A percentile compares a stretch with the other conserved stretches of the same genome.
Evolutionary conservation across 2,888 invertebrate species (phyloP).

Genomic region (Orchestes rusci): DNA sequence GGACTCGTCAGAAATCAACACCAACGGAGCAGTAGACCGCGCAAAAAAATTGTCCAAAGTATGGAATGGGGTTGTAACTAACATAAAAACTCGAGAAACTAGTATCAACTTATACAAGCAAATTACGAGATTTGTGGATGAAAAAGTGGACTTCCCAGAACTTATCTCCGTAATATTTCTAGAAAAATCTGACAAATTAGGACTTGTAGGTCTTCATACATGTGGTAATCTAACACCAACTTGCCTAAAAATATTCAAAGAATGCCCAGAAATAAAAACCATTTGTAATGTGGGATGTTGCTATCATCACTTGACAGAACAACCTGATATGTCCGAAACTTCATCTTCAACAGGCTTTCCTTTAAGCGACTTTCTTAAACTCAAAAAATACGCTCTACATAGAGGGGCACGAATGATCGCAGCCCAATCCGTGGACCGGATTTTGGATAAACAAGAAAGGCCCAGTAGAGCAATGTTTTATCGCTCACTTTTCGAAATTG

Average conservation of each 20-base stretch:
- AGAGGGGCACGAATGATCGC: conserved; percentile 80
- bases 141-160: conserved; percentile 48
- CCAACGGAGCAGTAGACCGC: conserved; percentile 57
- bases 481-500: conserved; percentile 66
- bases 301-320: conserved; percentile 71
- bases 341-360: conserved; percentile 53
- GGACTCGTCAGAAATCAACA: conserved; percentile 65
- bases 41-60: conserved; percentile 44
- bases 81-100: conserved; percentile 24
- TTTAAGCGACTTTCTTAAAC: conserved; percentile 54
- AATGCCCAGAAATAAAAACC: conserved; percentile 48
- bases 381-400: conserved; percentile 50
- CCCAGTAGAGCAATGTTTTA: conserved; percentile 64
- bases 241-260: conserved; percentile 61
- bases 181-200: conserved; percentile 42
- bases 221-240: conserved; percentile 78
- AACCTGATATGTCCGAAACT: conserved; percentile 22
- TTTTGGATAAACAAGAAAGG: conserved; percentile 48
- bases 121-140: conserved; percentile 54
- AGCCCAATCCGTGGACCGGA: conserved; percentile 73
- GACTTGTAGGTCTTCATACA: conserved; percentile 75
- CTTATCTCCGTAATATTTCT: conserved; percentile 49
- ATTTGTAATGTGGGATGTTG: conserved; percentile 85
- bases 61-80: conserved; percentile 37
- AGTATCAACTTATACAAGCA: conserved; percentile 50